Base-by-base conservation (phyloP, 2,888 invertebrate genomes). In the Ichneumoninae sp. region DNA sequence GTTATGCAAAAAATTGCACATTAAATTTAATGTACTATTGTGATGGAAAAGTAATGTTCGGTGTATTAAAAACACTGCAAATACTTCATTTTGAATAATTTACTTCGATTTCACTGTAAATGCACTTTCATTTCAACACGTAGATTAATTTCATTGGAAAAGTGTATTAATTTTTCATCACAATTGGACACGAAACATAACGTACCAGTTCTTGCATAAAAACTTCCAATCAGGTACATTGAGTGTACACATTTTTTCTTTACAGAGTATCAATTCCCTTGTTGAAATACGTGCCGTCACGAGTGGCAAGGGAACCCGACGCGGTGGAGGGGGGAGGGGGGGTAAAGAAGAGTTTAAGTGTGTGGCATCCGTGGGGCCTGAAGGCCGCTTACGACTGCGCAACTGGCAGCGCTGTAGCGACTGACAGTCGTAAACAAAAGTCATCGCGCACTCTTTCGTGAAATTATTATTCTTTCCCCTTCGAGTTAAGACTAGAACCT, bases 361-460 rank as follows among this genome's bases (percentile, higher is more conserved):
- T 75, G 75, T 66, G n/a, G 65, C 63, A 81, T 60, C 76, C 68
- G 76, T 65, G 81, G 73, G 78, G 44, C 77, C 54, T 81, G 84
- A 85, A 85, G 84, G 81, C 81, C 84, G 84, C 63, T 33, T 57
- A 78, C 81, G 81, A 66, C 81, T 85, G 81, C 84, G 84, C 84
- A 84, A 78, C 78, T 78, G 74, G 81, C 81, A 81, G 81, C 81
- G 77, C 78, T 50, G 77, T 74, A 77, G 81, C 81, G 74, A 60
- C 70, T 81, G 84, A 85, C 84, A 85, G 74, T 85, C 81, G 81
- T 85, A 85, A 85, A 85, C 84, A 85, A 81, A 81, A 85, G 65
- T 70, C 75, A 75, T 81, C 57, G 36, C 13, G 26, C 8, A 16
- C 19, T 63, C 16, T 36, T 30, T 70, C 36, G 22, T 7, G 36